Conservation (phyloP, 2,888 invertebrate genomes). For the Rotaria macrura region DNA sequence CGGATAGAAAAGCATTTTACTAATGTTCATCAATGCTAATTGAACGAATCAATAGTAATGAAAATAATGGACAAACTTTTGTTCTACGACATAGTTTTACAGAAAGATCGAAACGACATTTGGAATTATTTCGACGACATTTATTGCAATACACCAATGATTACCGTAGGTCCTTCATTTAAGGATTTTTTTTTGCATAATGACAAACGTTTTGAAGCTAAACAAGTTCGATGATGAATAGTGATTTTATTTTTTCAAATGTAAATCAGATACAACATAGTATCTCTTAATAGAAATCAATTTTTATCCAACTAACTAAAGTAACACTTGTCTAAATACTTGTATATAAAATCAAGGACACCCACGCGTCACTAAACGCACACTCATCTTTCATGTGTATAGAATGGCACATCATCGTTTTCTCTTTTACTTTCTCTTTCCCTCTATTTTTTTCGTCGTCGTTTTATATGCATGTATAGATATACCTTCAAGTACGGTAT, state of each 20-base stretch:
- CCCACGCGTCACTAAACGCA: neutral
- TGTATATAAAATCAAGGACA: constrained; percentile 1
- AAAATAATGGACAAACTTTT: neutral
- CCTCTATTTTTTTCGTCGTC: neutral
- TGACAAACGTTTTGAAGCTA: neutral
- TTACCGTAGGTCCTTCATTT: neutral
- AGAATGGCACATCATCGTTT: neutral
- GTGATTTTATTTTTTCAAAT: neutral
- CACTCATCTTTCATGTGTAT: neutral
- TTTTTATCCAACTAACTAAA: neutral
- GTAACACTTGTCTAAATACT: neutral
- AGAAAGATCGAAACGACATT: neutral
- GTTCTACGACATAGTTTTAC: neutral
- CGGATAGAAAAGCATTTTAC: neutral
- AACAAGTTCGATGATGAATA: neutral
- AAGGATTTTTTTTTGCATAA: neutral
- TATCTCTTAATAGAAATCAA: neutral
- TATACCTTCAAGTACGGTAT: neutral
- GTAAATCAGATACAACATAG: neutral
- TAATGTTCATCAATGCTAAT: neutral
- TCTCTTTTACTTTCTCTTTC: neutral
- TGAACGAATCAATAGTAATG: neutral
- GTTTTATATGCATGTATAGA: neutral
- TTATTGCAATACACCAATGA: neutral
- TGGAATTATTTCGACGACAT: neutral